Evolutionary conservation across 2,113 vertebrate genomes (phyloP), one percentile per base, ranked within the genome.

Genomic region (Megalops atlanticus): DNA sequence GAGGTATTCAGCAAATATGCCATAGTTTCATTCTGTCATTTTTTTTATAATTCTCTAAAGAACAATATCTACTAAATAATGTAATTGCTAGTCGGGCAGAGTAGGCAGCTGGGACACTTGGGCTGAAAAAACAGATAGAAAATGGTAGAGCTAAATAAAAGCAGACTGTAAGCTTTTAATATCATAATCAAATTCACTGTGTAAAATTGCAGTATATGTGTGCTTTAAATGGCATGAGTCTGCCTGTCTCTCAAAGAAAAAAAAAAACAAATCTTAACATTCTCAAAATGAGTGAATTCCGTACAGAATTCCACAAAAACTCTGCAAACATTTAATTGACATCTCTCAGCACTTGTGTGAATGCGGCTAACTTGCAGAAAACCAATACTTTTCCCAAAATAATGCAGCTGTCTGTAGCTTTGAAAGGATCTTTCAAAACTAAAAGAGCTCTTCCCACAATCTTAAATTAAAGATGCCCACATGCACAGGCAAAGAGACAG

Each of bases 391-490:
- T 38, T 54, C 89, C 88, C 83, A 85, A 91, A 92, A 93, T 92
- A 91, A 89, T 89, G 88, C 83, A 84, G 85, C 85, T 84, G 84
- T 88, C 82, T 89, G 85, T 81, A 72, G 85, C 89, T 93, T 92
- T 92, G 85, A 91, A 91, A 92, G 78, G 83, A 85, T 85, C 92
- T 89, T 91, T 93, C 87, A 90, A 93, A 93, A 92, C 88, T 90
- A 88, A 85, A 91, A 86, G 87, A 84, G 83, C 87, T 84, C 87
- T 78, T 84, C 85, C 77, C 87, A 35, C 82, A 82, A 87, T 90
- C 89, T 89, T 86, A 92, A 92, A 94, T 93, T 92, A 92, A 89
- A 88, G 90, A 91, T 88, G n/a, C n/a, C n/a, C n/a, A n/a, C n/a
- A n/a, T n/a, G 85, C 88, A 88, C 86, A 85, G 83, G 88, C 40